These are phyloP conservation scores for Nyctereutes procyonoides DNA, from an alignment of 2,113 vertebrate genomes.

Conservation along the genomic window DNA sequence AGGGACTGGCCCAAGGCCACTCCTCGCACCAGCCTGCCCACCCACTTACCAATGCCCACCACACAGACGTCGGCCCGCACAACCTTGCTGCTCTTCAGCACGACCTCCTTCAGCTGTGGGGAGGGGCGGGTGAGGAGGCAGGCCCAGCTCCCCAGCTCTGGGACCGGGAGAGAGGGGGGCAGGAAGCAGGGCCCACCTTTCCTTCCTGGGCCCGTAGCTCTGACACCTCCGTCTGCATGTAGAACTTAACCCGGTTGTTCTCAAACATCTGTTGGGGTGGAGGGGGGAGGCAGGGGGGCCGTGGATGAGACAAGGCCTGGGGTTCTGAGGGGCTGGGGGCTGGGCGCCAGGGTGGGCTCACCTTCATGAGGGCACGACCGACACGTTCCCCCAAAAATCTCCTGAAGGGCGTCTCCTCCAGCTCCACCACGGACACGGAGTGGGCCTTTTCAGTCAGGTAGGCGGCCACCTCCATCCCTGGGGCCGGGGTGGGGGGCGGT, in stretches of 20 bases:
- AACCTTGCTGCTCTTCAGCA: constrained; percentile 98
- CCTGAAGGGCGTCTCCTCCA: constrained; percentile 95
- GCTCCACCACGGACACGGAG: constrained; percentile 96
- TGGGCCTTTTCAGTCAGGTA: constrained; percentile 97
- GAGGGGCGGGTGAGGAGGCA: background rate
- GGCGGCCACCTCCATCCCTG: constrained; percentile 98
- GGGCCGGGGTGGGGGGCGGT: background rate
- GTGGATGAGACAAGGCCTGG: fast-evolving
- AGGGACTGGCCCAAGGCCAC: background rate
- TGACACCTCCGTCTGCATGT: constrained; percentile 98
- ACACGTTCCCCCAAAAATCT: constrained; percentile 96
- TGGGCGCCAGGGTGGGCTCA: constrained; percentile 72
- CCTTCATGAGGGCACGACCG: constrained; percentile 97
- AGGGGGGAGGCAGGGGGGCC: fast-evolving
- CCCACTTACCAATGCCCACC: constrained; percentile 93
- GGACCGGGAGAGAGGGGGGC: background rate
- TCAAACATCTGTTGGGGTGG: constrained; percentile 92
- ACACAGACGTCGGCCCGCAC: constrained; percentile 96
- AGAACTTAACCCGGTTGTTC: constrained; percentile 97
- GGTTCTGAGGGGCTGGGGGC: fast-evolving
- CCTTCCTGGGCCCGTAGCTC: constrained; percentile 97
- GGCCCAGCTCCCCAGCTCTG: background rate
- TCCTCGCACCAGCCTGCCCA: fast-evolving
- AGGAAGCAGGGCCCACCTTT: constrained; percentile 89
- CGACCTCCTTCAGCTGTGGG: constrained; percentile 95